Evolutionary conservation across 2,888 invertebrate species (phyloP), one percentile per base, ranked within the genome.

Genomic region (Agonopterix arenella): DNA sequence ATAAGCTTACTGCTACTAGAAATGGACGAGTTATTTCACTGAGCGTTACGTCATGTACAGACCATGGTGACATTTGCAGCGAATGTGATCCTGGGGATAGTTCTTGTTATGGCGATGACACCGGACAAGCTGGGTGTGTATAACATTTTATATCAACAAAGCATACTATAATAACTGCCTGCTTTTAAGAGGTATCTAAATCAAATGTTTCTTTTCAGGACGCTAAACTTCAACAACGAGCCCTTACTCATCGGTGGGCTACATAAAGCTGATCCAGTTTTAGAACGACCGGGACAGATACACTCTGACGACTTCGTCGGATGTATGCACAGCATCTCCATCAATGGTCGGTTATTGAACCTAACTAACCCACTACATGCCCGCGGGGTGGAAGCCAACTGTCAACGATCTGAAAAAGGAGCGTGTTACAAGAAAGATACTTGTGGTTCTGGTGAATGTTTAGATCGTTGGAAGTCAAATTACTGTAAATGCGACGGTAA

Each of bases 271-370:
- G 96, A 96, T 79, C 95, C 97, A 10, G 93, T 97, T 0, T 80
- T 97, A 28, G 96, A 97, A 74, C 91, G 97, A 44, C 96, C 96
- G 0, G 97, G 96, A 0, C 97, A 98, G 81, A 93, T 98, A 41
- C 94, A 94, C 66, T 94, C 97, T 0, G 97, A 98, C 71, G 98
- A 98, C 74, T 93, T 98, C 53, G 94, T 98, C 11, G 98, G 98
- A 4, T 98, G 98, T 71, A 93, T 98, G 59, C 97, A 97, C 69
- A 96, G 96, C 60, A 94, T 98, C 1, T 92, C 95, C 0, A 92
- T 98, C 49, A 97, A 98, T 68, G 97, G 97, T 3, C 91, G 96
- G 16, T 88, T 93, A 1, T 74, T 97, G 18, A 97, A 97, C 71
- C 84, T 97, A 48, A 95, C 95, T 52, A 93, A 91, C 60, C 96